Conservation (phyloP, 2,113 vertebrate genomes). For the Ciconia boyciana region DNA sequence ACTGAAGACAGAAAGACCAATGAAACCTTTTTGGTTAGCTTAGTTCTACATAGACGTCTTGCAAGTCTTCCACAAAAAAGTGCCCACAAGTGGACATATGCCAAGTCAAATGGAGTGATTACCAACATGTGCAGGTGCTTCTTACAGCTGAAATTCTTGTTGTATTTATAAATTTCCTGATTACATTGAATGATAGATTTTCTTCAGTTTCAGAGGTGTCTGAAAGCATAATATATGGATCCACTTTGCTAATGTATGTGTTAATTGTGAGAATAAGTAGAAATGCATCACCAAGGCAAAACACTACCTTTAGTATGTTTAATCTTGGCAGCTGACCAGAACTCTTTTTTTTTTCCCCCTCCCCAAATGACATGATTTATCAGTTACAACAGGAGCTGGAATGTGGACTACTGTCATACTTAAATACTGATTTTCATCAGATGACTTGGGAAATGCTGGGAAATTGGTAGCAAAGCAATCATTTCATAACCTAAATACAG, state of each 20-base stretch:
- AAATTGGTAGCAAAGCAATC: neutral
- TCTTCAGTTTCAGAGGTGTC: neutral
- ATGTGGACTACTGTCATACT: neutral
- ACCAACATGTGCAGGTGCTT: neutral
- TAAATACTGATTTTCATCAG: neutral
- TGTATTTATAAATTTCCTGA: neutral
- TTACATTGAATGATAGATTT: neutral
- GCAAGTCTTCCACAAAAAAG: neutral
- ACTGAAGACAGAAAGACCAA: neutral
- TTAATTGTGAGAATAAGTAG: neutral
- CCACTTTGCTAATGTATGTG: neutral
- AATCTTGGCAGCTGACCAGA: neutral
- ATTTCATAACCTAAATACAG: neutral
- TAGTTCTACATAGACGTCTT: neutral
- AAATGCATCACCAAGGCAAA: neutral
- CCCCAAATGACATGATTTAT: neutral
- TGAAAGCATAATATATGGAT: neutral
- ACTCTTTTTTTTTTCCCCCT: too few relatives aligned
- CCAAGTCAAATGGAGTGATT: neutral
- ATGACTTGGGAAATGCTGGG: neutral
- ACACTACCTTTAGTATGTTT: neutral
- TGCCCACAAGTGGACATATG: rapidly evolving
- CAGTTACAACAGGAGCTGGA: neutral
- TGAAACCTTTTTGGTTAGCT: neutral
- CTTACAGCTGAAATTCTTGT: neutral